phyloP scores from a whole-genome alignment of 2,113 vertebrate genomes.

The Saimiri boliviensis region DNA sequence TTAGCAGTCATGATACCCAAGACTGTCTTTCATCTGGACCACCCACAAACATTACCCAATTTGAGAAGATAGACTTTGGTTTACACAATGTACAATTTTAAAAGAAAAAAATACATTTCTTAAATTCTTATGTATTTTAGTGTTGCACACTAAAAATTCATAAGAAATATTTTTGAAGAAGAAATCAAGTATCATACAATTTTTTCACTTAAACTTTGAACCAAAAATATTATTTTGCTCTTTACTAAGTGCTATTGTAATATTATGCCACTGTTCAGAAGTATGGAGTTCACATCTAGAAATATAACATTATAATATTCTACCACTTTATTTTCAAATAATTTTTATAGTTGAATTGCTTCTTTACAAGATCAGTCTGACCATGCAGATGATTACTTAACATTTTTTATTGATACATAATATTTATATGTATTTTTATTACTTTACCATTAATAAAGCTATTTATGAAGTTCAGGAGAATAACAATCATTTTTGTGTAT shows the following conservation, averaged over 20 bases:
- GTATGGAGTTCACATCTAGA: neutral
- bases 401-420: neutral
- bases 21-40: neutral
- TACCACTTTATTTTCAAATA: neutral
- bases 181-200: neutral
- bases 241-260: neutral
- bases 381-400: neutral
- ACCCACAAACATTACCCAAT: neutral
- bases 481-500: neutral
- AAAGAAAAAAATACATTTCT: neutral
- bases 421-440: neutral
- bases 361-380: neutral
- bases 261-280: neutral
- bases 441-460: neutral
- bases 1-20: neutral
- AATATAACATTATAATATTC: neutral
- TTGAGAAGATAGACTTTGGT: neutral
- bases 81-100: neutral
- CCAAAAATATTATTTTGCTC: neutral
- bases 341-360: neutral
- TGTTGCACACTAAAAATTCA: neutral
- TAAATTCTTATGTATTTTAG: neutral
- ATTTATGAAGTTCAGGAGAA: neutral
- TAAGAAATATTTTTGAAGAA: neutral
- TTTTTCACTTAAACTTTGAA: neutral